phyloP scores from a whole-genome alignment of 2,797 vertebrate genomes.

The Erpetoichthys calabaricus region DNA sequence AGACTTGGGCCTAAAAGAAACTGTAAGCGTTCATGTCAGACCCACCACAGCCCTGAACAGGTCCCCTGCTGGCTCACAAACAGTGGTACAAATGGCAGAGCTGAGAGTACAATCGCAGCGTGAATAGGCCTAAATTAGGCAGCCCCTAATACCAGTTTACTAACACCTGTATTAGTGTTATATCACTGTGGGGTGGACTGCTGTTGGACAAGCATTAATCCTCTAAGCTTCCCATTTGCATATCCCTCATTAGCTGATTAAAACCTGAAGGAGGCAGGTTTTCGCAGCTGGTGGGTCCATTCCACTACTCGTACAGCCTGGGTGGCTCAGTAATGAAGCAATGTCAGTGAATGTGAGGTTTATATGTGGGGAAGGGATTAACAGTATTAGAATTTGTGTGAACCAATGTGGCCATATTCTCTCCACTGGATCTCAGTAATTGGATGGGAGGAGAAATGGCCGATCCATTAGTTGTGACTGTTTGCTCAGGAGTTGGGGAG shows the following conservation, averaged over 20 bases:
- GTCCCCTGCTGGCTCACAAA: slow-evolving; percentile 62
- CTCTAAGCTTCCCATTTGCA: slow-evolving; percentile 86
- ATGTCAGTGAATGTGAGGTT: slow-evolving; percentile 63
- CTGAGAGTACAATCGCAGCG: slow-evolving; percentile 42
- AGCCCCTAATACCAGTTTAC: slow-evolving; percentile 71
- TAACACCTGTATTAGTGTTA: slow-evolving; percentile 90
- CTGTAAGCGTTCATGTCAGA: slow-evolving; percentile 50
- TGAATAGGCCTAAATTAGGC: slow-evolving; percentile 76
- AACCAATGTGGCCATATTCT: slow-evolving; percentile 73
- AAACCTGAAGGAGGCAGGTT: slow-evolving; percentile 51
- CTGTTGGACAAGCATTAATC: slow-evolving; percentile 79
- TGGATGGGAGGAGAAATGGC: slow-evolving; percentile 83
- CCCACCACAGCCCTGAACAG: slow-evolving; percentile 72
- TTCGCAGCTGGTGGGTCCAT: slow-evolving; percentile 50
- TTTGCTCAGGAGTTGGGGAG: slow-evolving; percentile 77
- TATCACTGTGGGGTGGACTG: slow-evolving; percentile 57
- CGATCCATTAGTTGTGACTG: slow-evolving; percentile 79
- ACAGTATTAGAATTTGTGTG: slow-evolving; percentile 72
- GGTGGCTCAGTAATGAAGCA: slow-evolving; percentile 78
- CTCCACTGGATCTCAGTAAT: slow-evolving; percentile 70
- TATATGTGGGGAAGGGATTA: slow-evolving; percentile 89
- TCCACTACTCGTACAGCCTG: slow-evolving; percentile 64
- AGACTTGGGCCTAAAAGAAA: slow-evolving; percentile 11
- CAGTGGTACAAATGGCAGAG: slow-evolving; percentile 59
- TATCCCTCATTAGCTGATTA: slow-evolving; percentile 67